A percentile compares a stretch with the other conserved stretches of the same genome.
These are phyloP conservation scores for Trematocara macrostoma DNA, from an alignment of 2,113 vertebrate species.

Conservation along the genomic window DNA sequence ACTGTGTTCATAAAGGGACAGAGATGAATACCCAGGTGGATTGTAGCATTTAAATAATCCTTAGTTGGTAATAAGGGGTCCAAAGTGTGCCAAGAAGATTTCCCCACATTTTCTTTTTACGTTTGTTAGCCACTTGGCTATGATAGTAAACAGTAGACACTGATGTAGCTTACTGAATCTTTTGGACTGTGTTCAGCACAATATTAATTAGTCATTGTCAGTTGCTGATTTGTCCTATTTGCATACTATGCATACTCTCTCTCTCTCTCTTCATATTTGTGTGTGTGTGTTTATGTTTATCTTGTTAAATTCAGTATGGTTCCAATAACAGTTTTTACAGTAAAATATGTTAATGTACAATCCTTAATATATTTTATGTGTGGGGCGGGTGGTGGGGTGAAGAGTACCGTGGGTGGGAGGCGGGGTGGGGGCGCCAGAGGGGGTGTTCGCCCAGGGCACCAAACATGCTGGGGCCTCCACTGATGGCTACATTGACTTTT, in stretches of 20 bases:
- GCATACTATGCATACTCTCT: not conserved
- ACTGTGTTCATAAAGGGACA: not conserved
- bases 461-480: not conserved
- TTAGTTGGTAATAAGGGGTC: not conserved
- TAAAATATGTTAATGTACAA: not conserved
- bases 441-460: not conserved
- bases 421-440: not conserved
- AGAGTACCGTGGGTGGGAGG: not conserved
- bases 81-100: not conserved
- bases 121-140: not conserved
- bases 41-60: not conserved
- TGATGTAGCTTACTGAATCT: not conserved
- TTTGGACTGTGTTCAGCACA: not conserved
- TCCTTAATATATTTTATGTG: not conserved
- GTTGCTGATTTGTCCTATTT: not conserved
- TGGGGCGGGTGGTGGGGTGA: not conserved
- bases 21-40: not conserved
- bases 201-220: not conserved
- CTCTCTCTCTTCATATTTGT: not conserved
- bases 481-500: not conserved
- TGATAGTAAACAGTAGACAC: not conserved
- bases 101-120: not conserved
- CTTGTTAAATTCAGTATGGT: not conserved
- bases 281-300: not conserved
- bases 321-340: not conserved